Evolutionary conservation across 1,140 invertebrate genomes (phyloP).

Genomic region (Drosophila sturtevanti): DNA sequence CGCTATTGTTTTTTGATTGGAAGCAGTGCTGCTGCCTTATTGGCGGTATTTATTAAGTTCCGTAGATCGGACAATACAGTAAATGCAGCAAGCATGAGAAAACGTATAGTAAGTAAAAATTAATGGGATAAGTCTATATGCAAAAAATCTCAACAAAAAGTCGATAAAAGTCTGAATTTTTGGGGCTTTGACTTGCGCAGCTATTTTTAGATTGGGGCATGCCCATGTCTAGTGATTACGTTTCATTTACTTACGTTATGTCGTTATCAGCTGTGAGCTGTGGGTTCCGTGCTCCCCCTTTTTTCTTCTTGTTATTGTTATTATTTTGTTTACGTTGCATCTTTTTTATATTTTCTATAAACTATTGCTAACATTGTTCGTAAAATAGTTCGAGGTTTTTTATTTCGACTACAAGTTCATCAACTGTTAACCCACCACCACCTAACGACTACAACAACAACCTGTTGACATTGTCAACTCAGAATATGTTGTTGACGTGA

Average conservation of each 20-base stretch:
- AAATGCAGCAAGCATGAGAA: slow-evolving; percentile 54
- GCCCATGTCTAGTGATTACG: slow-evolving; percentile 27
- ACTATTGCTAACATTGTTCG: background rate
- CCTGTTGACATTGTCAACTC: slow-evolving; percentile 67
- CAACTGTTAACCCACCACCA: no score
- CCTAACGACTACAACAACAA: slow-evolving; percentile 16
- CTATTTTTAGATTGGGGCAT: slow-evolving; percentile 78
- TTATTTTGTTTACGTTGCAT: slow-evolving; percentile 53
- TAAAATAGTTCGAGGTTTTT: slow-evolving; percentile 3
- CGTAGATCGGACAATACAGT: slow-evolving; percentile 48
- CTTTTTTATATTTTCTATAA: slow-evolving; percentile 23
- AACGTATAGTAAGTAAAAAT: slow-evolving; percentile 55
- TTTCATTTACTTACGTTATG: slow-evolving; percentile 16
- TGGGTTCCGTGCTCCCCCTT: background rate
- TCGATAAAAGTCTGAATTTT: slow-evolving; percentile 57
- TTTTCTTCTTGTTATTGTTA: slow-evolving; percentile 56
- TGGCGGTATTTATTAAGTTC: slow-evolving; percentile 53
- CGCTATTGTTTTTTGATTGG: slow-evolving; percentile 37
- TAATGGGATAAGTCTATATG: slow-evolving; percentile 10
- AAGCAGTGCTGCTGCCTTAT: slow-evolving; percentile 50
- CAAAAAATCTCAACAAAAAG: slow-evolving; percentile 48
- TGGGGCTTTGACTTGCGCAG: slow-evolving; percentile 60
- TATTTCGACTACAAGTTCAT: background rate
- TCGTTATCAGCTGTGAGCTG: slow-evolving; percentile 52
- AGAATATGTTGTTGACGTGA: slow-evolving; percentile 28